Conservation (phyloP, 2,797 vertebrate species). For the Pelochelys cantorii region DNA sequence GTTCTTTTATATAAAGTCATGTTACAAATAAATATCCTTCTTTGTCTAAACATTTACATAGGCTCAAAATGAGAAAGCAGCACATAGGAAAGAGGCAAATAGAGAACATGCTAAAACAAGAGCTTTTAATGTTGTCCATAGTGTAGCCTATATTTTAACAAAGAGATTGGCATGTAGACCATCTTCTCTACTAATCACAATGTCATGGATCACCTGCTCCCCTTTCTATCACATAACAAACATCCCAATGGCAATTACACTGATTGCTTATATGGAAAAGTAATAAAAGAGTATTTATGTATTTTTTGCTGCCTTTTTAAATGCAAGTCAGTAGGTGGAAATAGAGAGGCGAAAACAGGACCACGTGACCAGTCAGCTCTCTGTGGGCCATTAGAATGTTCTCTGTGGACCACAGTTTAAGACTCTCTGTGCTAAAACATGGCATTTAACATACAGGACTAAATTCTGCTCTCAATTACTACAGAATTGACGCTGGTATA, state of each 20-base stretch:
- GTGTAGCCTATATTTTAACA: not conserved
- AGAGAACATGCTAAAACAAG: conserved; percentile 58
- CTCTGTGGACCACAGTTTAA: not conserved
- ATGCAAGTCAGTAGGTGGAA: conserved; percentile 57
- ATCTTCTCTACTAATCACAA: conserved; percentile 27
- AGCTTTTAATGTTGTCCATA: not conserved
- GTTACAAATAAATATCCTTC: conserved; percentile 21
- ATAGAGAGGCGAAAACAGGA: conserved; percentile 72
- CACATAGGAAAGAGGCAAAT: conserved; percentile 26
- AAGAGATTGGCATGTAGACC: conserved; percentile 40
- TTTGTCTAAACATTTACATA: not conserved
- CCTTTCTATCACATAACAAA: conserved; percentile 44
- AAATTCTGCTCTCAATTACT: not conserved
- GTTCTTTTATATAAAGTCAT: conserved; percentile 22
- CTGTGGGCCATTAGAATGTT: not conserved
- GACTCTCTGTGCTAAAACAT: conserved; percentile 24
- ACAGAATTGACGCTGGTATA: not conserved
- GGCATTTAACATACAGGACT: not conserved
- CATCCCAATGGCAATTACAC: conserved; percentile 31
- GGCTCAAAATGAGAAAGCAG: conserved; percentile 33
- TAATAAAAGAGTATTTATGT: conserved; percentile 56
- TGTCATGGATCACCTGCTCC: conserved; percentile 48
- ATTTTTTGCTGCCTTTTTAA: conserved; percentile 70
- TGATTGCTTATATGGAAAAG: conserved; percentile 60
- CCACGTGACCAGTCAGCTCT: not conserved